Base-by-base conservation (phyloP, 2,888 invertebrate species). In the Epinotia bilunana region DNA sequence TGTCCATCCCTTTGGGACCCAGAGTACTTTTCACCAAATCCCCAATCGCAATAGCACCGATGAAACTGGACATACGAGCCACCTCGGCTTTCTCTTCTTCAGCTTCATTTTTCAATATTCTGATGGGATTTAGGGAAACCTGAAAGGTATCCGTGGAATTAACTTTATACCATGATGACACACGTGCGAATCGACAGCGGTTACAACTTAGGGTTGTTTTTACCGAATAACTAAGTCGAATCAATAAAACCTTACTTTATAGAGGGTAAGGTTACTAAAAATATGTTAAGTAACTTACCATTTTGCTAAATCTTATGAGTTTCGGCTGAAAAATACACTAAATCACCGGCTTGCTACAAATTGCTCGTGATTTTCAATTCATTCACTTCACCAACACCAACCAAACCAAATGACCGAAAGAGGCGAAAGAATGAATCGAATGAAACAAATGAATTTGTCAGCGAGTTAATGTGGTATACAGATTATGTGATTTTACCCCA, bases 1-100 rank as follows among this genome's bases (percentile, higher is more conserved):
- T 98, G 86, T 98, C 98, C 99, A 99, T 99, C 86, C 99, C 99
- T 93, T 99, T 99, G 0, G 99, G 99, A 5, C 99, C 99, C 43
- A 99, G 95, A 6, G 99, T 99, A 82, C 98, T 99, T 90, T 99
- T 99, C 0, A 99, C 98, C 80, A 99, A 95, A 91, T 99, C 99
- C 46, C 99, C 99, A 85, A 99, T 98, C 16, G 99, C 99, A 83
- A 99, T 99, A 23, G 99, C 99, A 71, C 99, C 99, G 80, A 99
- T 97, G 89, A 99, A 99, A 83, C 98, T 98, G 77, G 99, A 99
- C 94, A 99, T 95, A 76, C 99, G 97, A 84, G 99, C 99, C 85
- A 98, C 97, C 92, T 99, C 99, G 23, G 97, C 98, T 87, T 98
- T 99, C 90, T 99, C 99, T 92, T 99, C 99, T 89, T 99, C 99